Evolutionary conservation across 1,140 invertebrate genomes (phyloP).

Genomic region (Musca domestica): DNA sequence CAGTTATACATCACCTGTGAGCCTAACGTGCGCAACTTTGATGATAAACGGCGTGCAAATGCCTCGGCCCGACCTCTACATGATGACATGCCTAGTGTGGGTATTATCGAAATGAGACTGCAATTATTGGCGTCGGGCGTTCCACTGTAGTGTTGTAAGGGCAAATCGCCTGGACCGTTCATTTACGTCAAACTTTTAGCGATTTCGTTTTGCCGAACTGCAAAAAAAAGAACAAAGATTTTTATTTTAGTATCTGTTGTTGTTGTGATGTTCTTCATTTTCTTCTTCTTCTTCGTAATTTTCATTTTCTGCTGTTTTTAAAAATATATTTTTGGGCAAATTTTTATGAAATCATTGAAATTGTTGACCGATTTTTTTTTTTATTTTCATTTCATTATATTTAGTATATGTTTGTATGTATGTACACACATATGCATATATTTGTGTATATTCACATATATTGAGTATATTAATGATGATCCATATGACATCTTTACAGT

Average conservation of each 20-base stretch:
- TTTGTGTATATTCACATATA: no score
- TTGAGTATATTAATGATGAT: no score
- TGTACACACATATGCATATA: no score
- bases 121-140: slow-evolving; percentile 48
- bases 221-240: slow-evolving; percentile 2
- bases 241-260: not conserved
- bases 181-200: slow-evolving; percentile 44
- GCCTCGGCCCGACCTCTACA: slow-evolving; percentile 75
- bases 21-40: slow-evolving; percentile 67
- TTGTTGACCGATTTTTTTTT: no score
- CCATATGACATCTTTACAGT: no score
- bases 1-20: slow-evolving; percentile 46
- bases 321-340: not conserved
- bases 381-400: no score
- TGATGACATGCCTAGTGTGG: slow-evolving; percentile 63
- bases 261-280: no score
- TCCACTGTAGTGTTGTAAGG: slow-evolving; percentile 40
- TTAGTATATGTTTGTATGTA: no score
- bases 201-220: slow-evolving; percentile 13
- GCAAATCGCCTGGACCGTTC: slow-evolving; percentile 51
- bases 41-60: slow-evolving; percentile 73
- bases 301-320: not conserved
- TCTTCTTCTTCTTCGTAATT: no score
- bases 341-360: no score
- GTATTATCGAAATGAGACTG: slow-evolving; percentile 51